These are phyloP conservation scores for Thamnophis sirtalis DNA, from an alignment of 2,113 vertebrate genomes.

Conservation along the genomic window DNA sequence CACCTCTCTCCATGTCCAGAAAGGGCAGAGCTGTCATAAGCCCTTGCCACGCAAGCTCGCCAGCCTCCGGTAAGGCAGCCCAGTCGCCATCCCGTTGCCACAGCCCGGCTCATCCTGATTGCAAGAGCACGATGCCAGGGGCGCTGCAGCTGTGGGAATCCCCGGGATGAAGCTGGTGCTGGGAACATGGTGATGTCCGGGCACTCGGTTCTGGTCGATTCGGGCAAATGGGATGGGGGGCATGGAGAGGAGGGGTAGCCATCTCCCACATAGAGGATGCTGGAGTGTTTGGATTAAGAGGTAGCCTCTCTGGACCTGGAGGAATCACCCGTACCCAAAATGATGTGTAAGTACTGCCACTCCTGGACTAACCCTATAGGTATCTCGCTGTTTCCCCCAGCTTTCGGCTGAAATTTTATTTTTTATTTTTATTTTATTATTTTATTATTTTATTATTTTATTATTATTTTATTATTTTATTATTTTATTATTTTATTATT, in stretches of 20 bases:
- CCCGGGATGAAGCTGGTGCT: neutral
- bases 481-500: too few relatives aligned
- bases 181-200: neutral
- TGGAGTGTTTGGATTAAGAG: neutral
- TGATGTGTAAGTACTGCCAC: neutral
- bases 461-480: too few relatives aligned
- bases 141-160: neutral
- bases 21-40: slow-evolving; percentile 72
- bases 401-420: neutral
- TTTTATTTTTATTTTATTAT: too few relatives aligned
- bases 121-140: neutral
- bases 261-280: neutral
- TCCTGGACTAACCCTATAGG: neutral
- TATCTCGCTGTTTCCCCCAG: neutral
- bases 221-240: too few relatives aligned
- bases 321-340: neutral
- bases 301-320: neutral
- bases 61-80: slow-evolving; percentile 57
- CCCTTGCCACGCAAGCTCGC: slow-evolving; percentile 48
- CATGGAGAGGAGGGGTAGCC: neutral
- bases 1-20: slow-evolving; percentile 65
- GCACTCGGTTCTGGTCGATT: neutral
- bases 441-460: too few relatives aligned
- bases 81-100: rapidly evolving
- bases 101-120: neutral